Conservation (phyloP, 2,888 invertebrate species). For the Thalpophila matura region DNA sequence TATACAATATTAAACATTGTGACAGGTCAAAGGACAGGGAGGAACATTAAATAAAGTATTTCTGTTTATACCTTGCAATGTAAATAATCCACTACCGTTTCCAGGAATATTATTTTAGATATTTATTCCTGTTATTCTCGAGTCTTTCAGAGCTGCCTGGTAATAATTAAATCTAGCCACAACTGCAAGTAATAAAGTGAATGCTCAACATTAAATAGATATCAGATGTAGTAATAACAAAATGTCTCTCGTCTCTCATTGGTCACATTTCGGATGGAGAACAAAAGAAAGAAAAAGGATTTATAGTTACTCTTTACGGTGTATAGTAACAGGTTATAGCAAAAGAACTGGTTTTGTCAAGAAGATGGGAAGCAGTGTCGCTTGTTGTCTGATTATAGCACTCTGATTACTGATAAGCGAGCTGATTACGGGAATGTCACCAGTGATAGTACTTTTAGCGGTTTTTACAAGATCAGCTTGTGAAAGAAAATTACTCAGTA, state of each 20-base stretch:
- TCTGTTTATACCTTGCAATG: constrained; percentile 13
- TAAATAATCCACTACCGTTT: background rate
- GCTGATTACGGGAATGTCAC: too few species aligned
- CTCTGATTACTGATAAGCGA: too few species aligned
- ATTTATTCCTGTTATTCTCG: background rate
- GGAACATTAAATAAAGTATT: background rate
- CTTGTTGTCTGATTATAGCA: background rate
- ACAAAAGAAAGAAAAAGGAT: too few species aligned
- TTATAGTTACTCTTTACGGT: too few species aligned
- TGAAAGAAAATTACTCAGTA: background rate
- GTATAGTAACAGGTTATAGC: too few species aligned
- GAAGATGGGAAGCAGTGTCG: too few species aligned
- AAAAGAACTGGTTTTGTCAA: too few species aligned
- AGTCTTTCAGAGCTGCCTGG: background rate
- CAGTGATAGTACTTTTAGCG: background rate
- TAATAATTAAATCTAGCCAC: too few species aligned
- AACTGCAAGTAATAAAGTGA: too few species aligned
- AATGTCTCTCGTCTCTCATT: background rate
- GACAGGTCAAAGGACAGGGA: too few species aligned
- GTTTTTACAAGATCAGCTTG: background rate
- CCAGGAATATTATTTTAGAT: constrained; percentile 23
- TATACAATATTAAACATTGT: background rate
- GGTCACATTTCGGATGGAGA: background rate
- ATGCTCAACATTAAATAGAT: background rate
- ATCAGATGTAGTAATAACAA: too few species aligned